Base-by-base conservation (phyloP, 1,140 invertebrate genomes). In the Sinonovacula constricta region DNA sequence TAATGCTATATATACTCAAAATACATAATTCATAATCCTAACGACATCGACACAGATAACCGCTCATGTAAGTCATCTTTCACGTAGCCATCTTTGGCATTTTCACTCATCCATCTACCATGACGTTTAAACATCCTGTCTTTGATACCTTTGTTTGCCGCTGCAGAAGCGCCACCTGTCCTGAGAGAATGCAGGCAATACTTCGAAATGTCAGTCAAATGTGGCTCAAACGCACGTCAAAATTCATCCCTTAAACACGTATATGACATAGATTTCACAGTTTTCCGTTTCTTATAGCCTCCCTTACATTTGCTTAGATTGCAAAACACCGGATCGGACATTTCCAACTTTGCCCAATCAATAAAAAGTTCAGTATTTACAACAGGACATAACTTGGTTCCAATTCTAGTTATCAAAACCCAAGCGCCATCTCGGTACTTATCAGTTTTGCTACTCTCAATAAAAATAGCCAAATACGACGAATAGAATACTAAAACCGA, bases 61-160 rank as follows among this genome's bases (percentile, higher is more conserved):
- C 53, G 2, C 18, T 60, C 36, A 2, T 7, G 12, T 51, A 68
- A 59, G 31, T 10, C 26, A 49, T 79, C 68, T 57, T 71, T 39
- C 2, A 79, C 53, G 51, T 79, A 79, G n/a, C 67, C 51, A 33
- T 79, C 60, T 57, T 71, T 71, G 18, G 57, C 57, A 7, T 4
- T 18, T 7, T 57, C 77, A 36, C 26, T 39, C 14, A 22, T 53
- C 77, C 67, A 71, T 34, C 77, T 28, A 0, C 77, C 77, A 57
- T 79, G 77, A 15, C 60, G 5, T 56, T 79, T 62, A 18, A 71
- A 71, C 7, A 63, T 33, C 49, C 67, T 53, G 39, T 79, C 77
- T n/a, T 56, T 24, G 7, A 72, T 24, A 2, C 68, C 67, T 15
- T 22, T 34, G 39, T 71, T 70, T 2, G 68, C 77, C 1, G 57